phyloP scores from a whole-genome alignment of 2,797 vertebrate species.

The Pyrocephalus nanus region DNA sequence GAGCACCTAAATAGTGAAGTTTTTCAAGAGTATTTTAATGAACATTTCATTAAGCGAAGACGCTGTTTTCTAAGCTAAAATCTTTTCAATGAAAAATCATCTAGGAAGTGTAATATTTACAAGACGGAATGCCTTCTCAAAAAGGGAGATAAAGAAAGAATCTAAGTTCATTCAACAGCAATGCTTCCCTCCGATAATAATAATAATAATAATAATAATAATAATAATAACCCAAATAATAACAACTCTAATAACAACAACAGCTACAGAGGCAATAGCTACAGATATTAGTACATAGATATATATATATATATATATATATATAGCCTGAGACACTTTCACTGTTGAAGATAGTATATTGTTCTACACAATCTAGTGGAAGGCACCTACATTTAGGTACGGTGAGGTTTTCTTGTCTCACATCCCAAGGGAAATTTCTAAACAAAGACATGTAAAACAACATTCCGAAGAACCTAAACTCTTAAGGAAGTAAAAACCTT shows the following conservation, averaged over 20 bases:
- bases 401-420: neutral
- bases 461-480: neutral
- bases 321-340: neutral
- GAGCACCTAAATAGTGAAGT: neutral
- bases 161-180: neutral
- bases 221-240: no score
- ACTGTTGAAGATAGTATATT: neutral
- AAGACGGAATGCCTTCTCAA: neutral
- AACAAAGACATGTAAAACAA: neutral
- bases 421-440: neutral
- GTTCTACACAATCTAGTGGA: neutral
- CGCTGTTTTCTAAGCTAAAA: neutral
- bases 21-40: neutral
- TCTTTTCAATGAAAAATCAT: neutral
- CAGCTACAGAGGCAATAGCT: accelerated
- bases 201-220: neutral
- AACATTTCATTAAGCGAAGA: neutral
- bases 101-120: neutral
- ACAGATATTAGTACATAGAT: neutral
- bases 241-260: neutral
- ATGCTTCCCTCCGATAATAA: accelerated
- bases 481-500: neutral
- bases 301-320: no score
- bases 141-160: neutral
- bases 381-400: neutral